Evolutionary conservation across 23 tunicate species (phyloP).

Genomic region (Halocynthia roretzi): DNA sequence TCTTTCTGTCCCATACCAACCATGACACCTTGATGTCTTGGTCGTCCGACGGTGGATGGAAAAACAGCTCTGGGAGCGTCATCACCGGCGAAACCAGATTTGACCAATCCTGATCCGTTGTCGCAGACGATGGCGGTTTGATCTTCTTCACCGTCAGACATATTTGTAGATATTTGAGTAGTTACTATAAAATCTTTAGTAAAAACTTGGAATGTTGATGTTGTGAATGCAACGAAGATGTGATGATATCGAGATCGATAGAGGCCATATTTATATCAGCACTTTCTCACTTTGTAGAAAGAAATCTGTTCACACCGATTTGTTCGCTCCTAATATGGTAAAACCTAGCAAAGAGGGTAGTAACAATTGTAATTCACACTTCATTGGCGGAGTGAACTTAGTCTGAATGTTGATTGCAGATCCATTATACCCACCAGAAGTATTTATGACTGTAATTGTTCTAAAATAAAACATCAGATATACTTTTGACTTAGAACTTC

Average conservation of each 20-base stretch:
- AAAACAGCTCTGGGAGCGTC: constrained; percentile 94
- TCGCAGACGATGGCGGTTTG: constrained; percentile 86
- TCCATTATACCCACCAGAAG: too few species aligned
- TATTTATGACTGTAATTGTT: too few species aligned
- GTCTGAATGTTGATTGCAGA: too few species aligned
- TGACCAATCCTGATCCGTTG: constrained; percentile 86
- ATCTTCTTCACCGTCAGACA: constrained; percentile 84
- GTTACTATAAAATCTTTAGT: neutral
- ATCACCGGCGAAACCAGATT: constrained; percentile 89
- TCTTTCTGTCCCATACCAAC: constrained; percentile 96
- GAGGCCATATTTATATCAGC: too few species aligned
- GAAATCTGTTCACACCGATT: too few species aligned
- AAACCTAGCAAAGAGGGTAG: too few species aligned
- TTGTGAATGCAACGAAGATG: neutral
- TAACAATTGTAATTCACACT: too few species aligned
- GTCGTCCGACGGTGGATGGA: constrained; percentile 90
- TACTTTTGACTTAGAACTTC: too few species aligned
- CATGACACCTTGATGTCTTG: constrained; percentile 96
- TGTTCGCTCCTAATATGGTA: too few species aligned
- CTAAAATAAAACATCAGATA: too few species aligned
- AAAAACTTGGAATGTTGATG: neutral
- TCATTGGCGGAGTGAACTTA: too few species aligned
- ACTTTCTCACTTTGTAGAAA: too few species aligned
- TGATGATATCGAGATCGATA: neutral
- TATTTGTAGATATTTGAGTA: neutral